Conservation (phyloP, 2,888 invertebrate genomes). For the Mythimna impura region DNA sequence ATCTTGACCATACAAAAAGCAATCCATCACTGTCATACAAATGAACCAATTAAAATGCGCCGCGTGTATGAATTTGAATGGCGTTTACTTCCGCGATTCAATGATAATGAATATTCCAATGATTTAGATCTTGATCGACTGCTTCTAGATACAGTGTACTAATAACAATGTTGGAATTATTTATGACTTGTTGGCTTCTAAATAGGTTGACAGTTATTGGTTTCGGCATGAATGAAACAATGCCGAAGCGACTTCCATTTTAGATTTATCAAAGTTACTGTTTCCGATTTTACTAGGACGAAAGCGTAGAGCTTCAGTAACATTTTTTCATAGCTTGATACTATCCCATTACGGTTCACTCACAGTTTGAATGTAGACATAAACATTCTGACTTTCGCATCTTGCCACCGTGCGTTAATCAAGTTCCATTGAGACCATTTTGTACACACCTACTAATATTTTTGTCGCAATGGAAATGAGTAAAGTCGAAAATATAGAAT, state of each 20-base stretch:
- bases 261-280: background rate
- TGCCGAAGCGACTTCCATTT: background rate
- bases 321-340: slow-evolving; percentile 6
- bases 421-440: background rate
- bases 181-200: slow-evolving; percentile 46
- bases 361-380: background rate
- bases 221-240: slow-evolving; percentile 19
- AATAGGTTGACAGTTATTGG: slow-evolving; percentile 45
- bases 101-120: slow-evolving; percentile 58
- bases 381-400: slow-evolving; percentile 21
- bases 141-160: slow-evolving; percentile 54
- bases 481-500: background rate
- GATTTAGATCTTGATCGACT: slow-evolving; percentile 58
- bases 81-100: slow-evolving; percentile 64
- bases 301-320: background rate
- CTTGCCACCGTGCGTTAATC: background rate
- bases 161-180: slow-evolving; percentile 51
- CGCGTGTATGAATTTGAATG: slow-evolving; percentile 62
- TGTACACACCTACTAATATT: too few relatives aligned
- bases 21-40: slow-evolving; percentile 59
- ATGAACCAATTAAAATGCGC: slow-evolving; percentile 64
- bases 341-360: background rate
- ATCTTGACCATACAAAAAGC: slow-evolving; percentile 53
- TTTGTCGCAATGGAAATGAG: background rate
- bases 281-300: background rate